phyloP scores from a whole-genome alignment of 2,797 vertebrate genomes.

The Phrynocephalus vlangalii region DNA sequence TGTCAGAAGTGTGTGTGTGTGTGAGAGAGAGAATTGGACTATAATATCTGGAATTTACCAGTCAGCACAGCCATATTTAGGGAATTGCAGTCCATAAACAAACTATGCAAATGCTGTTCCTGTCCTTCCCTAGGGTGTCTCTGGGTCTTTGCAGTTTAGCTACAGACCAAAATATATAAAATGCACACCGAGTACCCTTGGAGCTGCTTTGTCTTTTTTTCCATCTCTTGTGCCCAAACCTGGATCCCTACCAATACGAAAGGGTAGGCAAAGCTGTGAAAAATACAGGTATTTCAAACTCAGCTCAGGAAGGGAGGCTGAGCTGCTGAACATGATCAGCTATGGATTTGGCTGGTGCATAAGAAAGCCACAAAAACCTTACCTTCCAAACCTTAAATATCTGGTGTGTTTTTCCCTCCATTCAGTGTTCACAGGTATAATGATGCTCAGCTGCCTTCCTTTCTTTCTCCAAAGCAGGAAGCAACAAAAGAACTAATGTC shows the following conservation, averaged over 20 bases:
- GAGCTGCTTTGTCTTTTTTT: not conserved
- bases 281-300: not conserved
- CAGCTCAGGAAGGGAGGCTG: not conserved
- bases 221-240: not conserved
- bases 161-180: not conserved
- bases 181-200: not conserved
- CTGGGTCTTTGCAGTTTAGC: not conserved
- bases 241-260: not conserved
- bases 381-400: constrained; percentile 57
- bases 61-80: no score
- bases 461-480: constrained; percentile 58
- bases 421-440: constrained; percentile 46
- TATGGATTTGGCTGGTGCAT: constrained; percentile 43
- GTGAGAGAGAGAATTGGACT: no score
- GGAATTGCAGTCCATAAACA: no score
- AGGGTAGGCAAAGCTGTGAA: not conserved
- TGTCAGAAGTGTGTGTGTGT: no score
- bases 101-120: no score
- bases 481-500: constrained; percentile 70
- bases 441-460: not conserved
- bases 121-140: not conserved
- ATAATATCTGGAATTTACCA: no score
- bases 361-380: not conserved
- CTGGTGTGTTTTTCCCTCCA: constrained; percentile 42
- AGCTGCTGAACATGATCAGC: constrained; percentile 7